Evolutionary conservation across 2,797 vertebrate genomes (phyloP), one percentile per base, ranked within the genome.

Genomic region (Myotis planiceps): DNA sequence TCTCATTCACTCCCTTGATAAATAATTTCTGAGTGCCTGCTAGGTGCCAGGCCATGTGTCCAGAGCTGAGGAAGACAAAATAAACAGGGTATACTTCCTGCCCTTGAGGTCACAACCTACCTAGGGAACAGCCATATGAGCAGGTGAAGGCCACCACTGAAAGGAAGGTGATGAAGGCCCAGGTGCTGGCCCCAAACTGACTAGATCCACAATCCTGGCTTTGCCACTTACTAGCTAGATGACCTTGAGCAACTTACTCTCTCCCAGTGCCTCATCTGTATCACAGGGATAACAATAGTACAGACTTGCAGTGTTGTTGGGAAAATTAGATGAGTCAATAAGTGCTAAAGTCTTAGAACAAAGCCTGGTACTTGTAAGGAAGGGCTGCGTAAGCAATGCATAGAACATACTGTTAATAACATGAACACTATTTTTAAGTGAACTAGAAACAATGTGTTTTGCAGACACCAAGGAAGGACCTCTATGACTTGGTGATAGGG

Each of bases 171-270:
- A 88, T 21, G 27, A 37, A 68, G 60, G 10, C 27, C 34, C 42
- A 58, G 37, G 39, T 3, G 9, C 9, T 66, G 74, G 53, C 53
- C 60, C 8, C 60, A 58, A 42, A 60, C 2, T 9, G 0, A n/a
- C 12, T n/a, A 5, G 13, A 27, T 90, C 47, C 42, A 51, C 1
- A 32, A 63, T 53, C 69, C 65, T 37, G 49, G 66, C 34, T 60
- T 49, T 82, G 47, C 9, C 39, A 55, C 76, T 42, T 66, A 66
- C 32, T 23, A 53, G 5, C 19, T 76, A 39, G 81, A 49, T 65
- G 91, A 88, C 42, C 25, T 25, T 85, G n/a, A 90, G 21, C 81
- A 51, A 78, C 29, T 27, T 37, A n/a, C 39, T 58, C 39, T 53
- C 53, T 47, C 32, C 60, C 53, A 55, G 49, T 39, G 9, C 55